A percentile compares a stretch with the other conserved stretches of the same genome.
phyloP scores from a whole-genome alignment of 2,888 invertebrate species.

The Eurytoma adleriae region DNA sequence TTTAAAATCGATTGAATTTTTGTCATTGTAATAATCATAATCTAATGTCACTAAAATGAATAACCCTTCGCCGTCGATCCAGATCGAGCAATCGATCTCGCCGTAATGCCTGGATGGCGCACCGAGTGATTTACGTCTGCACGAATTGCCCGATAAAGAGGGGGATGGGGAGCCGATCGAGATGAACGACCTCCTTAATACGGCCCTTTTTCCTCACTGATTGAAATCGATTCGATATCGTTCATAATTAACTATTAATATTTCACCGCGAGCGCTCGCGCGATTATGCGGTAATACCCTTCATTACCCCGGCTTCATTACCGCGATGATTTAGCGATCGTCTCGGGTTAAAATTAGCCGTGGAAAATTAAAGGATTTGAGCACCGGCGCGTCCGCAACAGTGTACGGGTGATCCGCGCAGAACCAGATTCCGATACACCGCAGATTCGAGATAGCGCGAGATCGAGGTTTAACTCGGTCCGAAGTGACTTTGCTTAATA shows the following conservation, averaged over 20 bases:
- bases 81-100: constrained; percentile 25
- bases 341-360: neutral
- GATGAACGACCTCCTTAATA: constrained; percentile 44
- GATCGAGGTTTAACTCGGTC: too few relatives aligned
- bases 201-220: constrained; percentile 35
- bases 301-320: constrained; percentile 39
- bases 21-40: neutral
- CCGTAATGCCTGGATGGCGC: constrained; percentile 3
- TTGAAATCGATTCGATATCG: constrained; percentile 50
- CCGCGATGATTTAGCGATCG: constrained; percentile 20
- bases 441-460: too few relatives aligned
- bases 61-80: neutral
- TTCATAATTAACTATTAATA: constrained; percentile 55
- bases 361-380: neutral
- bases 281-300: constrained; percentile 38
- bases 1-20: too few relatives aligned
- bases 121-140: constrained; percentile 46
- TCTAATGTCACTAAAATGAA: too few relatives aligned
- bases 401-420: neutral
- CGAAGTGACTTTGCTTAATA: too few relatives aligned
- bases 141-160: constrained; percentile 35
- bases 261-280: constrained; percentile 13
- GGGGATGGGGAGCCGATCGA: neutral
- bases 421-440: too few relatives aligned
- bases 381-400: too few relatives aligned